Evolutionary conservation across 2,888 invertebrate species (phyloP).

Genomic region (Dusona sp.): DNA sequence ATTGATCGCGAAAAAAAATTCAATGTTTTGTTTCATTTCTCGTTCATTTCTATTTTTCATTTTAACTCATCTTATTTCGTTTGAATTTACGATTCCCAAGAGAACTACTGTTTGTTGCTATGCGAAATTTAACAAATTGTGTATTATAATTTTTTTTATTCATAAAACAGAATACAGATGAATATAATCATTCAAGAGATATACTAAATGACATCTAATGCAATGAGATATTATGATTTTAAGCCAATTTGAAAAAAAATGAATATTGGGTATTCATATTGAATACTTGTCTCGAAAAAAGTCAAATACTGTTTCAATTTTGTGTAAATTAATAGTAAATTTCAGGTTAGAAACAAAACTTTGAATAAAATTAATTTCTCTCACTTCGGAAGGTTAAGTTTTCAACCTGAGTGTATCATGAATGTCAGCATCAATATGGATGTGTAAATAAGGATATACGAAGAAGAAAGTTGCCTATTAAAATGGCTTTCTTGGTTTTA

Average conservation of each 20-base stretch:
- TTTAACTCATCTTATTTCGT: not conserved
- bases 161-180: too few species aligned
- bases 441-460: not conserved
- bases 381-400: not conserved
- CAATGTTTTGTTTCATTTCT: not conserved
- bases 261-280: not conserved
- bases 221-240: not conserved
- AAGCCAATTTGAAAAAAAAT: not conserved
- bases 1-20: constrained; percentile 34
- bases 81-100: not conserved
- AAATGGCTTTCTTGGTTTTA: not conserved
- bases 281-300: not conserved
- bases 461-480: not conserved
- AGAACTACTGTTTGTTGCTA: not conserved
- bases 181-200: too few species aligned
- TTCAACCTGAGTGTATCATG: not conserved
- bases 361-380: not conserved
- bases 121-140: not conserved
- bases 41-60: not conserved
- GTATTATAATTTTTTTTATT: not conserved
- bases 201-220: too few species aligned
- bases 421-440: not conserved
- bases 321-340: too few species aligned
- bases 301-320: not conserved
- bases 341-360: not conserved